These are phyloP conservation scores for Chloropsis cyanopogon DNA, from an alignment of 2,113 vertebrate genomes.

Conservation along the genomic window DNA sequence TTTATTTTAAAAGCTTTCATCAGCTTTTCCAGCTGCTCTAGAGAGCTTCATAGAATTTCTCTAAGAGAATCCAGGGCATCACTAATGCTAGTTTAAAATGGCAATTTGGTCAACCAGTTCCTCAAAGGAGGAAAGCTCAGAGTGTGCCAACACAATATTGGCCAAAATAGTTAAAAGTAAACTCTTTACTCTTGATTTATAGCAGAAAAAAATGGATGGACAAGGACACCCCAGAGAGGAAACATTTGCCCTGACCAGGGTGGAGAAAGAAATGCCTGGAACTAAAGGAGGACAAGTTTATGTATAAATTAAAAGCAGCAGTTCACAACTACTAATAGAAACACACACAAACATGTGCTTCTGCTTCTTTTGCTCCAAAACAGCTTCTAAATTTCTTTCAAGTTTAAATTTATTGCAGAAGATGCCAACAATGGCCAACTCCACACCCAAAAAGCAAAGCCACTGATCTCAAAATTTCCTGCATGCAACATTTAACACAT, in stretches of 20 bases:
- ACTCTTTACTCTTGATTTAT: constrained; percentile 1
- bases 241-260: neutral
- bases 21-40: constrained; percentile 23
- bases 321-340: constrained; percentile 43
- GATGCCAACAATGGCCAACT: constrained; percentile 36
- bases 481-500: neutral
- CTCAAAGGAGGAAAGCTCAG: neutral
- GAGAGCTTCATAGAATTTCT: neutral
- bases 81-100: constrained; percentile 7
- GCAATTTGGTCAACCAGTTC: constrained; percentile 15
- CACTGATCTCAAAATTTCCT: constrained; percentile 19
- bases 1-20: constrained; percentile 48
- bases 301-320: constrained; percentile 43
- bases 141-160: neutral
- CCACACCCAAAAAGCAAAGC: constrained; percentile 26
- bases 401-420: constrained; percentile 38
- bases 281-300: constrained; percentile 7
- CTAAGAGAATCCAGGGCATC: neutral
- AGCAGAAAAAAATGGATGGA: neutral
- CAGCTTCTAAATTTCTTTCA: constrained; percentile 21
- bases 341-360: constrained; percentile 42
- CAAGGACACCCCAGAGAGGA: constrained; percentile 1
- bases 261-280: constrained; percentile 15
- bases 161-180: constrained; percentile 14
- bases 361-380: constrained; percentile 37